Evolutionary conservation across 2,888 invertebrate genomes (phyloP), one percentile per base, ranked within the genome.

Genomic region (Dasypolia templi): DNA sequence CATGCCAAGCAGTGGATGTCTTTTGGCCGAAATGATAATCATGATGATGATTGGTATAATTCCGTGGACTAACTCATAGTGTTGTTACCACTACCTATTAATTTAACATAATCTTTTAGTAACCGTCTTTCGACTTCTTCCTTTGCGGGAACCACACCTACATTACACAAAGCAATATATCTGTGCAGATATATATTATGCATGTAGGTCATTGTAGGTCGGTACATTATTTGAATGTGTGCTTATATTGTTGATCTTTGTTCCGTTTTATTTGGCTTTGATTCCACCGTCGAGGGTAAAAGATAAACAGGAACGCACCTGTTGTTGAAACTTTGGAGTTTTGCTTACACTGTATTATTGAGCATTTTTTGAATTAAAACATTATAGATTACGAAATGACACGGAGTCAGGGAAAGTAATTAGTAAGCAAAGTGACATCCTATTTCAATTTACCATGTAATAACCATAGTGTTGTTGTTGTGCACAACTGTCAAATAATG

Each of bases 241-340:
- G 75, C 12, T n/a, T 58, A 26, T 19, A 19, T 14, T 62, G 62
- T 76, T 62, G 26, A 19, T 64, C 59, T 75, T 73, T 26, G 32
- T 3, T 61, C 22, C 26, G n/a, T 67, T 75, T 63, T 76, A 62
- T 68, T 76, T 76, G 29, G 3, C 29, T 68, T 76, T 32, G 39
- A 63, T 46, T 62, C 44, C 68, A 55, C 22, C 35, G 49, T 55
- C 46, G 11, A n/a, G 51, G 44, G 44, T 39, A 42, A 63, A 76
- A 76, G 68, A 46, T 69, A 35, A 76, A 76, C 29, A 69, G 5
- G 2, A 42, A 26, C 29, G 6, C 69, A 63, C 62, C 68, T 76
- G 67, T 35, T 66, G 59, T 66, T 26, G 19, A 19, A 19, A 19
- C 35, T 22, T 14, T 46, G 44, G 35, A 26, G 64, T 26, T 68